Percentiles rank a stretch among this genome's conserved stretches.
Evolutionary conservation across 2,113 vertebrate species (phyloP).

Genomic region (Pseudorhombus dupliciocellatus): DNA sequence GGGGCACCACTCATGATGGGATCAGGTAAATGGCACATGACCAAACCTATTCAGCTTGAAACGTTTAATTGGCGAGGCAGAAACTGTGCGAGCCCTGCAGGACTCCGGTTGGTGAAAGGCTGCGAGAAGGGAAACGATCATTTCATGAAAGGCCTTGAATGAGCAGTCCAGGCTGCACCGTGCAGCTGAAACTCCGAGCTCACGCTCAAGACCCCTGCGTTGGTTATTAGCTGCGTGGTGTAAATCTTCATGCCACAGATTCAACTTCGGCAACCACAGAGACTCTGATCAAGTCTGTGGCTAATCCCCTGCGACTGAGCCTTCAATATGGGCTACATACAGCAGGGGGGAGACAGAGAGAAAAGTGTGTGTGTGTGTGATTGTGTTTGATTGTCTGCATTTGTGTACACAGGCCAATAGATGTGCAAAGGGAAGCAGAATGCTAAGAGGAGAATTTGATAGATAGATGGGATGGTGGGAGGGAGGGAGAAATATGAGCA

Average conservation of each 20-base stretch:
- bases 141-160: slow-evolving; percentile 24
- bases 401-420: slow-evolving; percentile 45
- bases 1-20: slow-evolving; percentile 26
- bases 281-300: slow-evolving; percentile 72
- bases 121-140: not conserved
- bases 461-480: slow-evolving; percentile 51
- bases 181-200: slow-evolving; percentile 55
- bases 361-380: not conserved
- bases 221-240: slow-evolving; percentile 71
- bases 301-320: slow-evolving; percentile 1
- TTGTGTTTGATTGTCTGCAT: slow-evolving; percentile 35
- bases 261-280: slow-evolving; percentile 61
- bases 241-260: slow-evolving; percentile 68
- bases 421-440: slow-evolving; percentile 48
- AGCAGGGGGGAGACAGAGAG: not conserved
- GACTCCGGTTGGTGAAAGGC: slow-evolving; percentile 7
- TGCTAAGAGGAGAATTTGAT: slow-evolving; percentile 52
- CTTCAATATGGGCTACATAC: not conserved
- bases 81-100: slow-evolving; percentile 12
- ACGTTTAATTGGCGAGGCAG: slow-evolving; percentile 22
- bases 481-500: slow-evolving; percentile 48
- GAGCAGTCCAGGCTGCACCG: slow-evolving; percentile 21
- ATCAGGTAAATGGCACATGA: slow-evolving; percentile 38
- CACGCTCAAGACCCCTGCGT: slow-evolving; percentile 46
- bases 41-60: slow-evolving; percentile 16